Evolutionary conservation across 2,888 invertebrate species (phyloP).

Genomic region (Aphidoletes aphidimyza): DNA sequence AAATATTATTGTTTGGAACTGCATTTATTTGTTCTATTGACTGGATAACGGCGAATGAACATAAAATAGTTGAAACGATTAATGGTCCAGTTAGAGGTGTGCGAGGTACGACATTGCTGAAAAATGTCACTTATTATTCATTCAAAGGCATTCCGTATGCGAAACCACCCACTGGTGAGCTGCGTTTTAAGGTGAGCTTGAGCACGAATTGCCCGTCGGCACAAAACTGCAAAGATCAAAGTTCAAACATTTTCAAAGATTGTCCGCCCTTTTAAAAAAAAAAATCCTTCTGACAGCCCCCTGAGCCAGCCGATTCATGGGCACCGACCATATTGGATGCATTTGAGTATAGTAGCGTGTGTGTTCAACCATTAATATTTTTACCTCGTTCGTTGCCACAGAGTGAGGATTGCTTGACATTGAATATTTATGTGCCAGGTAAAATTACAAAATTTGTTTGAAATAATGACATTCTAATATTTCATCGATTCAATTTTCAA

Average conservation of each 20-base stretch:
- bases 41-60: too few relatives aligned
- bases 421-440: constrained; percentile 53
- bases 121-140: constrained; percentile 13
- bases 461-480: not conserved
- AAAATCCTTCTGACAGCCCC: not conserved
- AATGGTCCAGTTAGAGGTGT: constrained; percentile 21
- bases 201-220: too few relatives aligned
- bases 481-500: too few relatives aligned
- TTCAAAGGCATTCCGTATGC: constrained; percentile 55
- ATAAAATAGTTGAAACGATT: constrained; percentile 9
- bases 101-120: not conserved
- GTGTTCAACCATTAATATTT: not conserved
- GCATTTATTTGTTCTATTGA: too few relatives aligned
- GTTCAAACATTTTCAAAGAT: not conserved
- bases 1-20: too few relatives aligned
- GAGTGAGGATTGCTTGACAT: constrained; percentile 40
- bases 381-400: not conserved
- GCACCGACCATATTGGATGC: not conserved
- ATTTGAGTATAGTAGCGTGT: not conserved
- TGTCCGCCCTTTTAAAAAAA: not conserved
- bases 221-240: not conserved
- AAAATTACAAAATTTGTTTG: not conserved
- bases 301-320: constrained; percentile 35
- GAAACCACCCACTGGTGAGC: not conserved
- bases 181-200: constrained; percentile 38